Conservation (phyloP, 2,113 vertebrate species). For the Recurvirostra avosetta region DNA sequence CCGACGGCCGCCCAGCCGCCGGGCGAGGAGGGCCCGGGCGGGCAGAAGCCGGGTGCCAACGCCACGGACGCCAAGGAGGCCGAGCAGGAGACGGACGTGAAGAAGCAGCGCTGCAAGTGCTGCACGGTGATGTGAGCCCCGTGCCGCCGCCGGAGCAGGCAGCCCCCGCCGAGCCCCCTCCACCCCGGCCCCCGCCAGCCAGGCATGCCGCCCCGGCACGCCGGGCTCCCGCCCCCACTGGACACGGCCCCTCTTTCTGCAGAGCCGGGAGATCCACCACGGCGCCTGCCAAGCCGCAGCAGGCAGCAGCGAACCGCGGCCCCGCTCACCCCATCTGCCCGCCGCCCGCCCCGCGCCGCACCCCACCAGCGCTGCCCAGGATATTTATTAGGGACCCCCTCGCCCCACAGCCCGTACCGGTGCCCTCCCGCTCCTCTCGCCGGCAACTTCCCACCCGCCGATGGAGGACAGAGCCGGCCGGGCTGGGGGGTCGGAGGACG, state of each 20-base stretch:
- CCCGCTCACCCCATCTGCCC: background rate
- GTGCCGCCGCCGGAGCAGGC: background rate
- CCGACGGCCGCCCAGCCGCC: background rate
- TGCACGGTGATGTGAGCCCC: constrained; percentile 87
- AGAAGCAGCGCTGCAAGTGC: constrained; percentile 92
- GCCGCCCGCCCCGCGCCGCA: background rate
- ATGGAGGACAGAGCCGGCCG: background rate
- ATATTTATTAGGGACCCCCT: constrained; percentile 27
- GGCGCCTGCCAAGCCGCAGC: background rate
- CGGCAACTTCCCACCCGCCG: background rate
- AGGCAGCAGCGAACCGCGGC: background rate
- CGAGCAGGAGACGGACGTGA: constrained; percentile 75
- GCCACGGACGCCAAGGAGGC: constrained; percentile 55
- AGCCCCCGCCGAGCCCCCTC: background rate
- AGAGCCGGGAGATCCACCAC: background rate
- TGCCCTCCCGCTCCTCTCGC: background rate
- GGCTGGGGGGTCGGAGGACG: constrained; percentile 10
- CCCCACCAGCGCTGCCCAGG: background rate
- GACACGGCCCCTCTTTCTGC: background rate
- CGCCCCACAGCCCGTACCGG: background rate
- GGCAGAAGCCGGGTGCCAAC: constrained; percentile 21
- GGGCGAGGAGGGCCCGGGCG: constrained; percentile 26
- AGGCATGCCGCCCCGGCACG: background rate
- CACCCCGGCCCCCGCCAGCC: background rate
- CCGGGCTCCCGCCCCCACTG: background rate